Percentiles rank a stretch among this genome's conserved stretches.
Evolutionary conservation across 2,113 vertebrate genomes (phyloP).

Genomic region (Microcebus griseorufus): DNA sequence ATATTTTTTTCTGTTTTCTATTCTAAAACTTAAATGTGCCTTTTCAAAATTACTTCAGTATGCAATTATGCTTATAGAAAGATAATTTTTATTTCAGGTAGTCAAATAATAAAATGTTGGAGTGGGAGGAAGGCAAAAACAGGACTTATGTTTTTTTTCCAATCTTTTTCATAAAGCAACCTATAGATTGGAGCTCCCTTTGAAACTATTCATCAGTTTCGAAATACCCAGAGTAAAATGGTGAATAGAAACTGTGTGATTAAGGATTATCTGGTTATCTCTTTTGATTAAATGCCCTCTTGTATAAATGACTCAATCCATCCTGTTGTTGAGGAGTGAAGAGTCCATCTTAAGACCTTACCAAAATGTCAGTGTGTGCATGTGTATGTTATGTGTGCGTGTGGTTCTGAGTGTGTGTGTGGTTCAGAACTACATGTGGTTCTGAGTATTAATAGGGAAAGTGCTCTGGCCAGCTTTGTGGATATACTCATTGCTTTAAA

Average conservation of each 20-base stretch:
- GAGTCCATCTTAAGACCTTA: neutral
- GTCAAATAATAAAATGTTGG: slow-evolving; percentile 52
- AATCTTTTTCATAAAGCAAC: neutral
- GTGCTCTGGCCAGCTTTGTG: neutral
- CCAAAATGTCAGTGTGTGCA: neutral
- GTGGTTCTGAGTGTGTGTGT: neutral
- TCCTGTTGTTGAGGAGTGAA: neutral
- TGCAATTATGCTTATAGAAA: slow-evolving; percentile 62
- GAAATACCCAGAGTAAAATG: neutral
- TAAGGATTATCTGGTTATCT: neutral
- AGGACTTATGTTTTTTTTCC: neutral
- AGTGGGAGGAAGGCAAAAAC: slow-evolving; percentile 12
- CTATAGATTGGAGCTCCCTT: neutral
- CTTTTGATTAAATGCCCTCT: neutral
- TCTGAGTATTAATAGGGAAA: neutral
- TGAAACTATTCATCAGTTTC: neutral
- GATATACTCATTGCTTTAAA: neutral
- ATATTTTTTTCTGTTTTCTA: slow-evolving; percentile 53
- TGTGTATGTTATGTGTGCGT: neutral
- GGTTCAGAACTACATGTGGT: neutral
- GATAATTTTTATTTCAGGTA: slow-evolving; percentile 48
- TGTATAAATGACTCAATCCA: neutral
- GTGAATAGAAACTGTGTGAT: neutral
- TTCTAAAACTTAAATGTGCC: slow-evolving; percentile 51
- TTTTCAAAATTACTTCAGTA: slow-evolving; percentile 49